Percentiles rank a stretch among this genome's conserved stretches.
These are phyloP conservation scores for Mastomys coucha DNA, from an alignment of 2,113 vertebrate species.

Conservation along the genomic window DNA sequence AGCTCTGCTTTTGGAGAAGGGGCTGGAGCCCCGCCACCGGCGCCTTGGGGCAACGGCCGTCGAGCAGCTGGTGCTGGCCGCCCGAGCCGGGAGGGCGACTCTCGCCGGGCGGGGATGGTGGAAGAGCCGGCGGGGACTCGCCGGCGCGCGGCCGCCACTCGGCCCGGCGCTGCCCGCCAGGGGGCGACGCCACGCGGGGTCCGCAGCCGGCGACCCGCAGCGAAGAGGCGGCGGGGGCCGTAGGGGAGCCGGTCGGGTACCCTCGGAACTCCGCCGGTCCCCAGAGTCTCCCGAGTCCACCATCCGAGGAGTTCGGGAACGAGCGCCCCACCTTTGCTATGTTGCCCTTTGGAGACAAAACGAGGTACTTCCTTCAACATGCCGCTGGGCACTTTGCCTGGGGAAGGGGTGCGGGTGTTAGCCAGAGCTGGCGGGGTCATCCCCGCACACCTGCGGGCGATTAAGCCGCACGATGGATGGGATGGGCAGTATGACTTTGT, in stretches of 20 bases:
- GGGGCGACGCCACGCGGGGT: constrained; percentile 27
- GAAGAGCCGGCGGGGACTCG: not conserved
- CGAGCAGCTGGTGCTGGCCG: constrained; percentile 15
- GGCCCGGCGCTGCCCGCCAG: constrained; percentile 59
- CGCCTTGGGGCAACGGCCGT: not conserved
- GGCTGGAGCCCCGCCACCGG: not conserved
- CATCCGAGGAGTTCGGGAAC: not conserved
- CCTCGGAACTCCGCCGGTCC: not conserved
- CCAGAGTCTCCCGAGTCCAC: not conserved
- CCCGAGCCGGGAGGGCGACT: not conserved
- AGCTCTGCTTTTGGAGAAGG: not conserved
- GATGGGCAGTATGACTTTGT: not conserved
- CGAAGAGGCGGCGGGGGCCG: not conserved
- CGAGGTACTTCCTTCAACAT: constrained; percentile 83
- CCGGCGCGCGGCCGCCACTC: not conserved
- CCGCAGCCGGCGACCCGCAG: not conserved
- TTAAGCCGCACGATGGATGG: not conserved
- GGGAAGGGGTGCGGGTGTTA: not conserved
- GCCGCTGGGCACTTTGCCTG: not conserved
- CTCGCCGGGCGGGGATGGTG: constrained; percentile 15
- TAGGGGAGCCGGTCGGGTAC: not conserved
- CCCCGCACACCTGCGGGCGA: not conserved
- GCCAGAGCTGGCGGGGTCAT: not conserved
- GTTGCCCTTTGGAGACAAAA: constrained; percentile 89
- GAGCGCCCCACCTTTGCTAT: constrained; percentile 72